Base-by-base conservation (phyloP, 1,140 invertebrate species). In the Drosophila pseudoobscura region DNA sequence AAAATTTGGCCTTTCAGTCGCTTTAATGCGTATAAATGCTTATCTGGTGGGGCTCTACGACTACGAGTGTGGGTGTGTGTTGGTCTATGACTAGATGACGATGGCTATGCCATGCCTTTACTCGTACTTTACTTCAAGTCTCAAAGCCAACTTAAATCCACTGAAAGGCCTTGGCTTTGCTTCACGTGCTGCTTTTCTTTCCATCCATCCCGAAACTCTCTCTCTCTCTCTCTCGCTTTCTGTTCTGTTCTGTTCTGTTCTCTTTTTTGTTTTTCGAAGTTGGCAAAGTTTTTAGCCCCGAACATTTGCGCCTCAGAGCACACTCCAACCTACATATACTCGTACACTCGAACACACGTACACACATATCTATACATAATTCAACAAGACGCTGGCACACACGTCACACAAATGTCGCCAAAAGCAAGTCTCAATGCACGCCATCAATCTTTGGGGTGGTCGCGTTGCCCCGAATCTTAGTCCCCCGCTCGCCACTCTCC, bases 21-120 rank as follows among this genome's bases (percentile, higher is more conserved):
- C 83, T 88, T 87, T 88, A 83, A 88, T 82, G 78, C 83, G 78
- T 88, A 87, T 87, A 82, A 87, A 87, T 87, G 78, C 83, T 82
- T 64, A 72, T 76, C 73, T 68, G 52, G 63, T 29, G 29, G 6
- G 29, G 29, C 26, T 29, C 44, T 76, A 72, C 65, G 45, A 78
- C 6, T 24, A 1, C 9, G 51, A 17, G 15, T 43, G n/a, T 24
- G n/a, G 9, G 31, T 3, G 31, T 11, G 35, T 39, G 35, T 39
- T 39, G 35, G 68, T 50, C 47, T 85, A 76, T 85, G 80, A 85
- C 66, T 76, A 69, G 58, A 68, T 80, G 75, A 59, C 71, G 57
- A 72, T 71, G 68, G 45, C 62, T 49, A 61, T 63, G 59, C 65
- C 22, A 13, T 5, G 35, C 20, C 17, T 41, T 41, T 53, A 35